Percentiles rank a stretch among this genome's conserved stretches.
Conservation (phyloP, 2,797 vertebrate species). For the Cirrhinus mrigala region DNA sequence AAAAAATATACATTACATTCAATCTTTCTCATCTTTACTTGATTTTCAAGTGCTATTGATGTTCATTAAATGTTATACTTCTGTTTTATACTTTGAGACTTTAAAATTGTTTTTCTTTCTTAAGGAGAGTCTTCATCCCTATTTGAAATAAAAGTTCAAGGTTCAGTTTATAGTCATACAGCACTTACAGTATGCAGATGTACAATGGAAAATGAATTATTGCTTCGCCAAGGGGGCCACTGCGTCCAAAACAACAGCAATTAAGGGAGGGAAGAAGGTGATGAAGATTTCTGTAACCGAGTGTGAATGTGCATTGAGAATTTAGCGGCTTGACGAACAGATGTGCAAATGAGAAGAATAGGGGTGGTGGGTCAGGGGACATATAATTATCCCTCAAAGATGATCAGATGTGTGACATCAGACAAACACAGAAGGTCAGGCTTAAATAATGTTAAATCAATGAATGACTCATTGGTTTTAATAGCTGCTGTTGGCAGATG, state of each 20-base stretch:
- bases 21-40: background rate
- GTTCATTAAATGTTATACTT: background rate
- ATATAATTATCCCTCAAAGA: slow-evolving; percentile 48
- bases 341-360: slow-evolving; percentile 29
- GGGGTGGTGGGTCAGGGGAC: slow-evolving; percentile 45
- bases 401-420: slow-evolving; percentile 55
- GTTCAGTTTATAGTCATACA: background rate
- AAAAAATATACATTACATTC: too few species aligned
- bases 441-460: slow-evolving; percentile 60
- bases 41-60: background rate
- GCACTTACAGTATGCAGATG: background rate
- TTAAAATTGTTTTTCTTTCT: background rate
- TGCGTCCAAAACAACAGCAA: background rate
- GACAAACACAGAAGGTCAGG: slow-evolving; percentile 51
- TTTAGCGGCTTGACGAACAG: slow-evolving; percentile 39
- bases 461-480: slow-evolving; percentile 62
- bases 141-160: background rate
- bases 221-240: background rate
- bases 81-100: background rate
- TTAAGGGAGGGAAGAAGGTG: background rate
- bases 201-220: background rate
- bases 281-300: background rate
- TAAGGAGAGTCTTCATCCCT: background rate
- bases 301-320: slow-evolving; percentile 9
- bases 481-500: slow-evolving; percentile 69